These are phyloP conservation scores for Monochamus alternatus DNA, from an alignment of 2,888 invertebrate species.

Conservation along the genomic window DNA sequence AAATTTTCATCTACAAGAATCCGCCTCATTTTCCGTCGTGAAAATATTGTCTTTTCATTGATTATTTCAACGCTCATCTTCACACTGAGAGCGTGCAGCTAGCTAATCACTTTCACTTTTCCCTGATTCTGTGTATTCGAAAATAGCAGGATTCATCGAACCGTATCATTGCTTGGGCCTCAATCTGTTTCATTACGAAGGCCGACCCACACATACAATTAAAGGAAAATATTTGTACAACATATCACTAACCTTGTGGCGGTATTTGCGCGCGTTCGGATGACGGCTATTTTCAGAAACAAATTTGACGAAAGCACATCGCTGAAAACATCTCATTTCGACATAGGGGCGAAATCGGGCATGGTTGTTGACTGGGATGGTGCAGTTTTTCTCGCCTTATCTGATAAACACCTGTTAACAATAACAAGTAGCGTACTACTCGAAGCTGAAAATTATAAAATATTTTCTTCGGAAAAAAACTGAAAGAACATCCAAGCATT, in stretches of 20 bases:
- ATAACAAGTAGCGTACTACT: too few relatives aligned
- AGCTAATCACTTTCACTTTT: not conserved
- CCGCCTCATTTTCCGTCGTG: not conserved
- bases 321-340: conserved; percentile 29
- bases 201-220: conserved; percentile 44
- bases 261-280: conserved; percentile 30
- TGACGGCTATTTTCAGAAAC: conserved; percentile 34
- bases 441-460: too few relatives aligned
- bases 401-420: too few relatives aligned
- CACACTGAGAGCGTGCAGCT: not conserved
- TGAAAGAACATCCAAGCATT: too few relatives aligned
- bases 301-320: conserved; percentile 30
- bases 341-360: conserved; percentile 13
- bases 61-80: not conserved
- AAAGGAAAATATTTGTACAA: conserved; percentile 50
- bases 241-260: conserved; percentile 49
- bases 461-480: too few relatives aligned
- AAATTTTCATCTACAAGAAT: not conserved
- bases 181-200: conserved; percentile 34
- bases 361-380: conserved; percentile 8
- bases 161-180: not conserved
- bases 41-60: conserved; percentile 6
- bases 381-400: conserved; percentile 1
- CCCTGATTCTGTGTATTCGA: not conserved
- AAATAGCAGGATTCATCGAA: conserved; percentile 4